phyloP scores from a whole-genome alignment of 2,113 vertebrate species.

The Channa argus region DNA sequence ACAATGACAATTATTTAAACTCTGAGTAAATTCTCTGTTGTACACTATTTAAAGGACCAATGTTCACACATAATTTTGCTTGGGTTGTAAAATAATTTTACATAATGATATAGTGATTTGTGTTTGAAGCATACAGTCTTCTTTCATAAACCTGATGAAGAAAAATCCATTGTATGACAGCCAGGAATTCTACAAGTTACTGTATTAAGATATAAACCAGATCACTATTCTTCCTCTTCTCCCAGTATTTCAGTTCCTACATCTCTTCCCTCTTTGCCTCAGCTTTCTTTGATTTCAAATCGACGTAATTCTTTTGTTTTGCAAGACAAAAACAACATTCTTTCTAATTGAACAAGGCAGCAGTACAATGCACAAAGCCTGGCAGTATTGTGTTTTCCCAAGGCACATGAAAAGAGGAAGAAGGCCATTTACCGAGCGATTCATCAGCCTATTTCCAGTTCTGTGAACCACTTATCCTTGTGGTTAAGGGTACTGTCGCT shows the following conservation, averaged over 20 bases:
- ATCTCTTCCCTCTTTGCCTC: slow-evolving; percentile 14
- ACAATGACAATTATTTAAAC: too few species aligned
- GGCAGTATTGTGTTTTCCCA: slow-evolving; percentile 51
- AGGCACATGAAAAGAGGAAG: slow-evolving; percentile 47
- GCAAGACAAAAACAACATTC: slow-evolving; percentile 50
- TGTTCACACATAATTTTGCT: slow-evolving; percentile 6
- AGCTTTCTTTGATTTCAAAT: slow-evolving; percentile 60
- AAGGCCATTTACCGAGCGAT: slow-evolving; percentile 36
- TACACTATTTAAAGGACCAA: slow-evolving; percentile 17
- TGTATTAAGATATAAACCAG: slow-evolving; percentile 29
- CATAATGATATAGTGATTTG: slow-evolving; percentile 4
- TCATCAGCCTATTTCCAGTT: slow-evolving; percentile 58
- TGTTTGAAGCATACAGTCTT: slow-evolving; percentile 15
- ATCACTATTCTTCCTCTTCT: slow-evolving; percentile 15
- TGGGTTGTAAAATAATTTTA: slow-evolving; percentile 3
- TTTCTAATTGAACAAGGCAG: slow-evolving; percentile 51
- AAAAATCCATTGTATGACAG: background rate
- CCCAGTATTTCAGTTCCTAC: background rate
- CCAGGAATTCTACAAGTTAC: slow-evolving; percentile 9
- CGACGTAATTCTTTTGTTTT: slow-evolving; percentile 54
- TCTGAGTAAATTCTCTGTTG: background rate
- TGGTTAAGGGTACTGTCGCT: slow-evolving; percentile 59
- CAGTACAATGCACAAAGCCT: slow-evolving; percentile 66
- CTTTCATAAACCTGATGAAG: slow-evolving; percentile 23
- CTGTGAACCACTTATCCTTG: slow-evolving; percentile 61